These are phyloP conservation scores for Eubasilissa regina DNA, from an alignment of 1,140 invertebrate species.

Conservation along the genomic window DNA sequence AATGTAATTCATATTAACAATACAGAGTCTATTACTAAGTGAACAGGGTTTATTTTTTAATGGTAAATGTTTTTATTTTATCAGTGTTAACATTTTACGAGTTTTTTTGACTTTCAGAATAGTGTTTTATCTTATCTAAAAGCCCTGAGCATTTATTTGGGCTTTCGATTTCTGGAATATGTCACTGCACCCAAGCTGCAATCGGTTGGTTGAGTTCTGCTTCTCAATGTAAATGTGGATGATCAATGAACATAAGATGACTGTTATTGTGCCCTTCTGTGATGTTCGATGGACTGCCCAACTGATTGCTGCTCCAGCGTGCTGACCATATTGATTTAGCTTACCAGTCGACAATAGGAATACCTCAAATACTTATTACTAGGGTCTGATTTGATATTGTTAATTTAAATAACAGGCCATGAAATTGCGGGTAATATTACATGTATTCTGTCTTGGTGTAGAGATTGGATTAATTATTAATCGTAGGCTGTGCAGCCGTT, in stretches of 20 bases:
- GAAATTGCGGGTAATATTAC: constrained; percentile 33
- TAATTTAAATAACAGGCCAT: constrained; percentile 44
- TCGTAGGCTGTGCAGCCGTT: constrained; percentile 22
- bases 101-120: constrained; percentile 36
- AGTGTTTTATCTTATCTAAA: constrained; percentile 17
- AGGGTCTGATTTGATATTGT: constrained; percentile 48
- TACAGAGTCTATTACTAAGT: constrained; percentile 57
- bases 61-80: constrained; percentile 44
- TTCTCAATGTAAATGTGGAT: too few relatives aligned
- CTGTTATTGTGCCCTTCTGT: too few relatives aligned
- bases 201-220: background rate
- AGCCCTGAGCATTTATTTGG: constrained; percentile 12
- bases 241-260: too few relatives aligned
- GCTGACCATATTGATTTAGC: background rate
- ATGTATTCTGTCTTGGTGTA: constrained; percentile 22
- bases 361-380: constrained; percentile 43
- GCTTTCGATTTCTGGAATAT: constrained; percentile 18
- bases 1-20: constrained; percentile 60
- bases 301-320: too few relatives aligned
- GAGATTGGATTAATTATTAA: constrained; percentile 4
- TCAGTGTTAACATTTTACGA: constrained; percentile 49
- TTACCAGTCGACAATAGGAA: constrained; percentile 26
- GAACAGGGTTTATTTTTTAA: constrained; percentile 57
- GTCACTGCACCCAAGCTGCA: background rate
- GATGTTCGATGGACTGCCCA: too few relatives aligned